A percentile compares a stretch with the other conserved stretches of the same genome.
Conservation (phyloP, 2,797 vertebrate species). For the Alexandromys oeconomus region DNA sequence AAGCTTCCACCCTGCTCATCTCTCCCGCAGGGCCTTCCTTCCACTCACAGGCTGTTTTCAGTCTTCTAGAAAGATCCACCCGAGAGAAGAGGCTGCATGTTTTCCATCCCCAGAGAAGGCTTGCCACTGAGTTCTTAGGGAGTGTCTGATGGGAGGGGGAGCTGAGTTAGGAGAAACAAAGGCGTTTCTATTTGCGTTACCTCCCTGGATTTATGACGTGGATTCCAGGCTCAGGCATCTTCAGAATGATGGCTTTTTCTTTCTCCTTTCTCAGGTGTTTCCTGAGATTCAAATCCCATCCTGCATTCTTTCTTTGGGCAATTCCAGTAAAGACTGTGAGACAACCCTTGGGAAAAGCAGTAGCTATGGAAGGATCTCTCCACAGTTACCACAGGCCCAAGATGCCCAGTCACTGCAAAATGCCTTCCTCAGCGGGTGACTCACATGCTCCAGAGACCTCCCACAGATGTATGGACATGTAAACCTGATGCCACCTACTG, state of each 20-base stretch:
- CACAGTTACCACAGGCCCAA: conserved; percentile 7
- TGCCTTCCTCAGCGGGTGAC: neutral
- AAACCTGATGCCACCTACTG: neutral
- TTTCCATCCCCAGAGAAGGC: neutral
- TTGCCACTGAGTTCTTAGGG: neutral
- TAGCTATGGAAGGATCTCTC: neutral
- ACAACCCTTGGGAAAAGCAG: neutral
- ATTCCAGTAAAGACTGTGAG: neutral
- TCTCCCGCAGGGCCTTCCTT: neutral
- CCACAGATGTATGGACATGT: neutral
- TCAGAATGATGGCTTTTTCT: neutral
- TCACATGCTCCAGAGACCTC: neutral
- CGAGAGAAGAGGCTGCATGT: neutral
- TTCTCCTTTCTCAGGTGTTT: conserved; percentile 33
- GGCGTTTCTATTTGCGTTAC: neutral
- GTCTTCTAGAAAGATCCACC: neutral
- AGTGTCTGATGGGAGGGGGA: neutral
- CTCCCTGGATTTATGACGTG: neutral
- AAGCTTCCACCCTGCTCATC: neutral
- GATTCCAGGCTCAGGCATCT: neutral
- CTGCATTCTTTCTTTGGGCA: neutral
- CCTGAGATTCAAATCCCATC: neutral
- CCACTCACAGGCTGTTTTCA: neutral
- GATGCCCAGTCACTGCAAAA: neutral
- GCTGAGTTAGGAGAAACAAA: neutral